Conservation (phyloP, 2,888 invertebrate species). For the Hyposoter dolosus region DNA sequence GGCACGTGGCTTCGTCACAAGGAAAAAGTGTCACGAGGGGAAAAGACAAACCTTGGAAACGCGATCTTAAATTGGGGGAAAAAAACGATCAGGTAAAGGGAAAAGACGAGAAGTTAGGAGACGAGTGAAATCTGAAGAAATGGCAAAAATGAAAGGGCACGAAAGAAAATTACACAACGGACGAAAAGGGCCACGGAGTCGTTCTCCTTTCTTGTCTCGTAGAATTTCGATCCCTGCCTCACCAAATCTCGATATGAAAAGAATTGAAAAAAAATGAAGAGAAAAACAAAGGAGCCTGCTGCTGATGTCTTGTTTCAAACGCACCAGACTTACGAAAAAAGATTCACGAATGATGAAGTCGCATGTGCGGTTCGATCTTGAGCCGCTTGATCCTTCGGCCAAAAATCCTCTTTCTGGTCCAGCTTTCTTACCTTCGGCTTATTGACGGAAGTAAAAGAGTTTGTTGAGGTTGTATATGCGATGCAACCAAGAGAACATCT, state of each 20-base stretch:
- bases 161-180: slow-evolving; percentile 30
- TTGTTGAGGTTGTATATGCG: slow-evolving; percentile 15
- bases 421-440: slow-evolving; percentile 37
- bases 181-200: not conserved
- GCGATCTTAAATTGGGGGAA: slow-evolving; percentile 45
- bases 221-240: not conserved
- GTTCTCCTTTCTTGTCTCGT: not conserved
- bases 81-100: slow-evolving; percentile 7
- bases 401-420: not conserved
- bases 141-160: slow-evolving; percentile 5
- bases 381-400: slow-evolving; percentile 30
- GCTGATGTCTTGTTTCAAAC: not conserved
- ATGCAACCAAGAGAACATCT: slow-evolving; percentile 3
- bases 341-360: not conserved
- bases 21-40: not conserved
- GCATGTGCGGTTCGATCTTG: slow-evolving; percentile 24
- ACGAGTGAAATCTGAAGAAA: slow-evolving; percentile 33
- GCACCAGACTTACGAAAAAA: not conserved
- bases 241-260: not conserved
- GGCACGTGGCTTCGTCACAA: slow-evolving; percentile 47
- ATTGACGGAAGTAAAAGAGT: slow-evolving; percentile 66
- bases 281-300: not conserved
- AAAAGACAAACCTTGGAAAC: slow-evolving; percentile 45
- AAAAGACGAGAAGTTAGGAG: not conserved
- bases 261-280: not conserved